Base-by-base conservation (phyloP, 1,140 invertebrate species). In the Psilanteris sp. region DNA sequence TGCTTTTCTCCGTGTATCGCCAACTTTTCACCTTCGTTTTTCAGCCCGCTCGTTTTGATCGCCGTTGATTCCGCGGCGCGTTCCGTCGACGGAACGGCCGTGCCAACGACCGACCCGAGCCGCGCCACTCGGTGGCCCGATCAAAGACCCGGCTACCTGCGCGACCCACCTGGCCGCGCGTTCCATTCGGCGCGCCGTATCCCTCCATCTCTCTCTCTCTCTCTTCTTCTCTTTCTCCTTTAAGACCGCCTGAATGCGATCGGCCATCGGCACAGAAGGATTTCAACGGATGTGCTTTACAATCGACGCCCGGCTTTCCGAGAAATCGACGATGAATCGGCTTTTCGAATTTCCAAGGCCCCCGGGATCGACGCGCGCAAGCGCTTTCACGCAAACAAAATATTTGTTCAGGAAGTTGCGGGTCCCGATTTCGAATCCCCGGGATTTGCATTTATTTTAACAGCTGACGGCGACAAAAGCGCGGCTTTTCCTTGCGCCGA, bases 151-250 rank as follows among this genome's bases (percentile, higher is more conserved):
- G 62, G 34, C 78, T 32, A 52, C 54, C 81, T 85, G 83, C 83
- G 76, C 78, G 81, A 83, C 79, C 79, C 82, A 85, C 78, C 84
- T 85, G 84, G 83, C 75, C 43, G 73, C 79, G n/a, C 31, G 10
- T 71, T 71, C 48, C 46, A 57, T 71, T 67, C 43, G 7, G 20
- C 52, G 50, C 13, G 54, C 46, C 54, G 50, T 72, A n/a, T n/a
- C n/a, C n/a, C n/a, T n/a, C n/a, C n/a, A n/a, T n/a, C n/a, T n/a
- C n/a, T n/a, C n/a, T n/a, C n/a, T n/a, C n/a, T n/a, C n/a, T n/a
- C n/a, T n/a, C n/a, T n/a, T n/a, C n/a, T n/a, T n/a, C n/a, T n/a
- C n/a, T n/a, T n/a, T n/a, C 62, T 50, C 46, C 15, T 29, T 36
- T 29, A 22, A 7, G 3, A 5, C 11, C n/a, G n/a, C n/a, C n/a